Evolutionary conservation across 2,888 invertebrate genomes (phyloP), one percentile per base, ranked within the genome.

Genomic region (Anoplius nigerrimus): DNA sequence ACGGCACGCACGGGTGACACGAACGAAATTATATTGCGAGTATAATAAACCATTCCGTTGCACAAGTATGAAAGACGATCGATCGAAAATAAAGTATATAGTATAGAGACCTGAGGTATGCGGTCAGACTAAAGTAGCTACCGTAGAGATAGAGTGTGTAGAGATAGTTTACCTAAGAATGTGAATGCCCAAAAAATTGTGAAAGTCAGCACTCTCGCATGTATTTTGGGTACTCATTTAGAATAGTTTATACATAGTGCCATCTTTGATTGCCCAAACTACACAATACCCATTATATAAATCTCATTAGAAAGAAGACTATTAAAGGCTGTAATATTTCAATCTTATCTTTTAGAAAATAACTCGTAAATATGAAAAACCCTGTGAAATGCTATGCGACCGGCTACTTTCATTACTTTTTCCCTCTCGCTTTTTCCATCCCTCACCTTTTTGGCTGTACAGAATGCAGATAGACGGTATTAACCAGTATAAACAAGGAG

Each of bases 311-410:
- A 81, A 79, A 80, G 74, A 79, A 81, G 79, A 80, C 74, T 72
- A 72, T 78, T 57, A 66, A 81, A 76, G 80, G 74, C 72, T 80
- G 63, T 62, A 74, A 69, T 70, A 66, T 63, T 27, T 71, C 66
- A 64, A 68, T 20, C 75, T 80, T 80, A 77, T 67, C 67, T 67
- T 74, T 78, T 78, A 77, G 75, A 78, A 78, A 79, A 69, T 78
- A 80, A 78, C 69, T 79, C 66, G 78, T 76, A 80, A 80, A 66
- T 77, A 72, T 76, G 66, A 82, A 78, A 34, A 83, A 83, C 82
- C 83, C 82, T 82, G 82, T 82, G 34, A 77, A 81, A 73, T 73
- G 70, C 66, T 79, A 81, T 82, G 70, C 72, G 73, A 80, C 73
- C 71, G 72, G 74, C 67, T 76, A 74, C 58, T 66, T 72, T 74